Conservation (phyloP, 2,888 invertebrate species). For the Amorpha juglandis region DNA sequence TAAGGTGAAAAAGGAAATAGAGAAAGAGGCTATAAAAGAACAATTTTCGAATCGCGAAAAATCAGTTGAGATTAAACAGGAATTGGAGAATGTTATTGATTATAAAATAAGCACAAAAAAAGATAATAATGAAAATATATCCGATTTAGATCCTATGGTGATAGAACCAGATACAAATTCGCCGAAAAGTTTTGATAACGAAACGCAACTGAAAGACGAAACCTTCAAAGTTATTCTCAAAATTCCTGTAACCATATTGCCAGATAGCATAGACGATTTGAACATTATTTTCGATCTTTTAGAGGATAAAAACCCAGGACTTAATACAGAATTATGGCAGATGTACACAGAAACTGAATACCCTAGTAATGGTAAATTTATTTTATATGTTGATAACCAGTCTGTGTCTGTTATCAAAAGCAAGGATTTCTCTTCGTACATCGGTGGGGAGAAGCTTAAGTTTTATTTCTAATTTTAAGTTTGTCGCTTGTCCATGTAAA, state of each 20-base stretch:
- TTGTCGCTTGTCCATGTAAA: not conserved
- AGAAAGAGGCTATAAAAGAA: constrained; percentile 35
- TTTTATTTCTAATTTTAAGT: constrained; percentile 56
- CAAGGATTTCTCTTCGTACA: constrained; percentile 58
- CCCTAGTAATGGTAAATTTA: constrained; percentile 63
- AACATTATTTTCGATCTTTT: constrained; percentile 69
- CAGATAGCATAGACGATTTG: constrained; percentile 67
- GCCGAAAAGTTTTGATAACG: constrained; percentile 28
- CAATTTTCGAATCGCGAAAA: not conserved
- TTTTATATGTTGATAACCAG: constrained; percentile 61
- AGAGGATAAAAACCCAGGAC: constrained; percentile 71
- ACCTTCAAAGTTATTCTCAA: constrained; percentile 60
- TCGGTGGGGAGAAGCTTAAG: constrained; percentile 66
- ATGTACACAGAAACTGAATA: constrained; percentile 53
- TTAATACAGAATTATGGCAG: constrained; percentile 72
- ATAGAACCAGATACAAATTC: constrained; percentile 39
- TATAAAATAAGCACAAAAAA: not conserved
- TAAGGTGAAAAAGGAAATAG: constrained; percentile 33
- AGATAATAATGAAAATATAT: not conserved
- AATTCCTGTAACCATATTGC: constrained; percentile 62
- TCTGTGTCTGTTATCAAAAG: constrained; percentile 61
- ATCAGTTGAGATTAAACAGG: not conserved
- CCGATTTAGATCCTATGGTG: not conserved
- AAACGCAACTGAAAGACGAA: not conserved
- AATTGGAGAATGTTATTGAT: not conserved